Base-by-base conservation (phyloP, 2,888 invertebrate genomes). In the Tineola bisselliella region DNA sequence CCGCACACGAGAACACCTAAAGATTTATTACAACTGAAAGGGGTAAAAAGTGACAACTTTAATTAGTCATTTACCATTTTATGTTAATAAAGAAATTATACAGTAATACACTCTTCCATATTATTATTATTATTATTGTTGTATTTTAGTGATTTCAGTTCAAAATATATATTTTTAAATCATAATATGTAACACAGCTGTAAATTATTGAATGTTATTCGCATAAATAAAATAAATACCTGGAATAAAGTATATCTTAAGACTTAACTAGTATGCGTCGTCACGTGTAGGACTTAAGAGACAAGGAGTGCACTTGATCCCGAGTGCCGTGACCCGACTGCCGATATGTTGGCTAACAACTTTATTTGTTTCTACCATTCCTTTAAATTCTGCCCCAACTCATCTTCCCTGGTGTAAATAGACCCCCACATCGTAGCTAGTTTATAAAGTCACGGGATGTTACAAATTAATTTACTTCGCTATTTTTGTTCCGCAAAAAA, bases 321-420 rank as follows among this genome's bases (percentile, higher is more conserved):
- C 76, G 71, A 72, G 69, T 67, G 69, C 67, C 84, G 87, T 87
- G 87, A 81, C 81, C 73, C 68, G 87, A 84, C 79, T 87, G 67
- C 76, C 73, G 75, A 86, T 81, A 15, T 67, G 65, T 62, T 65
- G 67, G 75, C 74, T 81, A 82, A 82, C 81, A 76, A 74, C 76
- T 81, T 83, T 84, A 82, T 84, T 84, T 84, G 84, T 81, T 77
- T 73, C 75, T 74, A 33, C 31, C 58, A 58, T 58, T 58, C 33
- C 19, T 58, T 58, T 58, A 58, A 58, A 58, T 33, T 58, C 58
- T 18, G 3, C 33, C 58, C 58, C 13, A n/a, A 58, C 58, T 58
- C 17, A 31, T 31, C 33, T 54, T 18, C 54, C 25, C 25, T 18
- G 54, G 54, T 25, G 25, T 54, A 54, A 54, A 54, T 54, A 54